Percentiles rank a stretch among this genome's conserved stretches.
phyloP scores from a whole-genome alignment of 2,797 vertebrate species.

The Mionectes olivaceus region DNA sequence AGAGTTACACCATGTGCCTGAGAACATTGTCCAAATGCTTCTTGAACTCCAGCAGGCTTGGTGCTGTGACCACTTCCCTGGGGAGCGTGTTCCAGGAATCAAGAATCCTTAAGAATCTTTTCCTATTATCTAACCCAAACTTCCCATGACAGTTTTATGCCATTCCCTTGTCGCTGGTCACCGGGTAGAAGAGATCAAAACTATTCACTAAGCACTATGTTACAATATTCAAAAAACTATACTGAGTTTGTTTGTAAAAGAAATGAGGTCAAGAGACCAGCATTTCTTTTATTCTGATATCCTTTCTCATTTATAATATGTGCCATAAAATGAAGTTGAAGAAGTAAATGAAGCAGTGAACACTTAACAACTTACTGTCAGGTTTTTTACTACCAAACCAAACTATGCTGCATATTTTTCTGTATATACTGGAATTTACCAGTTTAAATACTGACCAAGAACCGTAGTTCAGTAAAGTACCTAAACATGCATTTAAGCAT shows the following conservation, averaged over 20 bases:
- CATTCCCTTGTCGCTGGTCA: background rate
- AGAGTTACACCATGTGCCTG: too few species aligned
- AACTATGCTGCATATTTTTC: background rate
- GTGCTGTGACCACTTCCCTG: background rate
- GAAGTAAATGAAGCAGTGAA: background rate
- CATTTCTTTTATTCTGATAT: background rate
- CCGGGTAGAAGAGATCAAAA: background rate
- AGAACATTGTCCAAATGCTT: background rate
- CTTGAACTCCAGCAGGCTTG: background rate
- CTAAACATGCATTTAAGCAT: background rate
- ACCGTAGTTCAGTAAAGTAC: background rate
- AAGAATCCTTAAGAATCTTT: background rate
- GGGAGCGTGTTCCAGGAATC: background rate
- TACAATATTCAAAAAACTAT: background rate
- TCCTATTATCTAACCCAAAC: background rate
- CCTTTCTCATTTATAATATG: background rate
- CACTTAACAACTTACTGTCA: background rate
- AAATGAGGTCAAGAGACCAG: background rate
- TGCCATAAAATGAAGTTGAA: background rate
- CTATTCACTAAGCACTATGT: background rate
- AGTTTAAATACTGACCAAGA: background rate
- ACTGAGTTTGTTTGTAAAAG: background rate
- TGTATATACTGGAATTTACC: background rate
- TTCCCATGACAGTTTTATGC: background rate
- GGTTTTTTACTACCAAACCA: background rate